These are phyloP conservation scores for Chelidonichthys spinosus DNA, from an alignment of 2,797 vertebrate species.

Conservation along the genomic window DNA sequence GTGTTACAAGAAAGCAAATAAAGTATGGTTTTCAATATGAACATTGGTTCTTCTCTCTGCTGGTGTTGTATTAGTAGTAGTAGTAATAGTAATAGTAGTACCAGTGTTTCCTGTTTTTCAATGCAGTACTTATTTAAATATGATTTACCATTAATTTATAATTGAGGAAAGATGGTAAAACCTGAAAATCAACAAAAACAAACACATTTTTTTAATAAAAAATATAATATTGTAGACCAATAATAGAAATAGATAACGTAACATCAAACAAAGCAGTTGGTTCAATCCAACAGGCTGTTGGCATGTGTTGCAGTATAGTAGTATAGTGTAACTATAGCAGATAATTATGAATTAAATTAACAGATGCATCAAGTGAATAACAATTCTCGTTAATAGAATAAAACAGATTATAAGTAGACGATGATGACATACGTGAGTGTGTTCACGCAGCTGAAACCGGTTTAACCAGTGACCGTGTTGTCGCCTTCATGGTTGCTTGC, in stretches of 20 bases:
- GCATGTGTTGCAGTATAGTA: too few species aligned
- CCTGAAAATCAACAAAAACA: neutral
- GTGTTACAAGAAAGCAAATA: constrained; percentile 30
- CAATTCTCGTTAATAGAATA: neutral
- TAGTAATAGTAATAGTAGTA: too few species aligned
- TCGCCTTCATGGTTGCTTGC: too few species aligned
- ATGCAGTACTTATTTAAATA: neutral
- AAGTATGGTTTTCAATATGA: constrained; percentile 32
- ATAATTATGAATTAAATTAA: neutral
- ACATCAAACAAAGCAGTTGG: too few species aligned
- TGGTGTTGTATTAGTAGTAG: neutral
- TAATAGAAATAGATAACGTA: too few species aligned
- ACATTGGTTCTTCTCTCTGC: neutral
- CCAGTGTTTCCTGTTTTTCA: neutral
- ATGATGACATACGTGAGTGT: too few species aligned
- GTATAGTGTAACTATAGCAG: too few species aligned
- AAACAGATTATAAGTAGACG: neutral
- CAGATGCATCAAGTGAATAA: neutral
- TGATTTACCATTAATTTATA: neutral
- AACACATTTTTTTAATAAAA: neutral
- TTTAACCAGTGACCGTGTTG: too few species aligned
- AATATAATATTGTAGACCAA: neutral
- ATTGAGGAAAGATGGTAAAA: neutral
- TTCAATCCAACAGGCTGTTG: neutral
- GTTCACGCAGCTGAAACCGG: too few species aligned